Evolutionary conservation across 2,888 invertebrate species (phyloP), one percentile per base, ranked within the genome.

Genomic region (Chelonus formosanus): DNA sequence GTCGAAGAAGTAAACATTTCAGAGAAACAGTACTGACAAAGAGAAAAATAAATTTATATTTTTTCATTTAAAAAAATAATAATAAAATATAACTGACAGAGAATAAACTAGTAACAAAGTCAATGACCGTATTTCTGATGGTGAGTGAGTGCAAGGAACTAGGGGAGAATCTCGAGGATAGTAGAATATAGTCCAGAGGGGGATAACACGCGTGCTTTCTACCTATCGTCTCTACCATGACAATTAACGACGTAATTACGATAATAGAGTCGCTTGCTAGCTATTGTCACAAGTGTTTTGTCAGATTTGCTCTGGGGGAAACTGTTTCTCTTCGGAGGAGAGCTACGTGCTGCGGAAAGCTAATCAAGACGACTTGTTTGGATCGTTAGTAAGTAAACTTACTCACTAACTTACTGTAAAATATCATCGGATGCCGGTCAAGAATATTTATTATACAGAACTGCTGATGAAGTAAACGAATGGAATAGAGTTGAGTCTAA

Each of bases 161-260:
- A 40, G 40, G 40, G 40, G 40, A 8, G 6, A 40, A 56, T 40
- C 44, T 43, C 7, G 35, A 40, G 35, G 48, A 35, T 35, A 58
- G 35, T 7, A 35, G 35, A 47, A 34, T 35, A 7, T 47, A 34
- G 58, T 36, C 48, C 58, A 44, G 35, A 35, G 34, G 36, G n/a
- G 35, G n/a, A n/a, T 48, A 48, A 10, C 35, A 58, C 47, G 58
- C 58, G 36, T 48, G 10, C 57, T 32, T 20, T 35, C 32, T 20
- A n/a, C 8, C 53, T 43, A 35, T 44, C 20, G 36, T 55, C 55
- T 35, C 10, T 43, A 20, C 47, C 20, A 63, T 54, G 47, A 63
- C 55, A 63, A 63, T 55, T 55, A 63, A 55, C 55, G 62, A 63
- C 32, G 55, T 55, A 55, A 63, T 63, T 63, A 55, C 62, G 36